A percentile compares a stretch with the other conserved stretches of the same genome.
Conservation (phyloP, 2,888 invertebrate genomes). For the Dynastes tityus region DNA sequence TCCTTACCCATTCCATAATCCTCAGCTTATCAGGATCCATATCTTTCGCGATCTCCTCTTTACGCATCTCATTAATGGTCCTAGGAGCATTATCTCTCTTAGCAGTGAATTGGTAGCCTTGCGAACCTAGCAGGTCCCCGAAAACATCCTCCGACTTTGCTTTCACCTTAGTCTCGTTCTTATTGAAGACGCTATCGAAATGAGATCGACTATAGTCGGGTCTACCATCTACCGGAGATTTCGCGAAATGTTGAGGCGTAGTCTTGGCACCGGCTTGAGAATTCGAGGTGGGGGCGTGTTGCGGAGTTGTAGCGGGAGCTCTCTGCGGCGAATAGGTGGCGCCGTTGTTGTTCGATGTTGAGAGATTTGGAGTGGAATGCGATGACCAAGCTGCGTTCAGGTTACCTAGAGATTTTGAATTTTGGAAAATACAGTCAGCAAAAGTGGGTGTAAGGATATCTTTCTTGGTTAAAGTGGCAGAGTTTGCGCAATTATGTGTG, state of each 20-base stretch:
- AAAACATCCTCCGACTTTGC: conserved; percentile 77
- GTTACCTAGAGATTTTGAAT: conserved; percentile 59
- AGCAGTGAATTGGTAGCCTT: conserved; percentile 87
- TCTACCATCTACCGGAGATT: conserved; percentile 66
- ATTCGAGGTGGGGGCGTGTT: conserved; percentile 44
- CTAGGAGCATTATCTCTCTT: conserved; percentile 84
- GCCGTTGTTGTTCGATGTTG: conserved; percentile 51
- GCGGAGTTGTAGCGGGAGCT: conserved; percentile 63
- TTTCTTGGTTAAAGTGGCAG: too few relatives aligned
- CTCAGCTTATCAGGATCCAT: conserved; percentile 95
- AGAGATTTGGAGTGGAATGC: conserved; percentile 48
- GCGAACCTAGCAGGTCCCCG: conserved; percentile 91
- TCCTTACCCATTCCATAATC: conserved; percentile 83
- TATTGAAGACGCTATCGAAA: conserved; percentile 75
- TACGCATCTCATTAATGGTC: conserved; percentile 95
- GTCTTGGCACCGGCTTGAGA: conserved; percentile 63
- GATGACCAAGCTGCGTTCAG: conserved; percentile 63
- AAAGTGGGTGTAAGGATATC: neutral
- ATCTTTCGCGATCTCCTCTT: conserved; percentile 86
- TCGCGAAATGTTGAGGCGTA: conserved; percentile 65
- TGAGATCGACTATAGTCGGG: conserved; percentile 81
- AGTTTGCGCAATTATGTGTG: too few relatives aligned
- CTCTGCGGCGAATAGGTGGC: conserved; percentile 57
- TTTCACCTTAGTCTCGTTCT: conserved; percentile 58
- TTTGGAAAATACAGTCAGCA: neutral